A percentile compares a stretch with the other conserved stretches of the same genome.
Conservation (phyloP, 2,888 invertebrate species). For the Tanytarsus gracilentus region DNA sequence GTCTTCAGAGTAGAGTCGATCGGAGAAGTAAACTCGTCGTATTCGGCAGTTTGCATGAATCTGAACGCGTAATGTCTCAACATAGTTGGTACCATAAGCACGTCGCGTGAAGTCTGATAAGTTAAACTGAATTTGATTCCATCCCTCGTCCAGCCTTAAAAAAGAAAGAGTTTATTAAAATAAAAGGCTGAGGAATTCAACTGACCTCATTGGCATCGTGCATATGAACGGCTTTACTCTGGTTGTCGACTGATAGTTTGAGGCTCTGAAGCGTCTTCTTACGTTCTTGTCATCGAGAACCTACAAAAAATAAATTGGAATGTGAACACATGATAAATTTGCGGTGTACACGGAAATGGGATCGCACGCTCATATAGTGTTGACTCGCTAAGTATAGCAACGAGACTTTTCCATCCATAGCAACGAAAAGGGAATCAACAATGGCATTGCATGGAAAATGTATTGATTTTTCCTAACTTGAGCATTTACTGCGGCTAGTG, state of each 20-base stretch:
- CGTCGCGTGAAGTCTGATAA: slow-evolving; percentile 86
- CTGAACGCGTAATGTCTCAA: slow-evolving; percentile 83
- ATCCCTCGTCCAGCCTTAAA: slow-evolving; percentile 56
- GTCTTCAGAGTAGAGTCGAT: slow-evolving; percentile 86
- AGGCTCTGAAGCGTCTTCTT: slow-evolving; percentile 75
- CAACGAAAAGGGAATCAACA: slow-evolving; percentile 25
- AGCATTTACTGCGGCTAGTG: not conserved
- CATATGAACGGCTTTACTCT: slow-evolving; percentile 95
- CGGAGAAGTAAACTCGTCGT: slow-evolving; percentile 81
- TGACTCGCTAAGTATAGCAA: not conserved
- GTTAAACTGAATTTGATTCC: slow-evolving; percentile 95
- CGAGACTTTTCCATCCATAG: slow-evolving; percentile 19
- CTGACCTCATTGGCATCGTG: slow-evolving; percentile 91
- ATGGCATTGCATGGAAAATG: slow-evolving; percentile 10
- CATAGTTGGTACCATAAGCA: slow-evolving; percentile 93
- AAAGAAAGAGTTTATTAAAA: not conserved
- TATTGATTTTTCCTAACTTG: slow-evolving; percentile 16
- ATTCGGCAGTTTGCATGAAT: slow-evolving; percentile 94
- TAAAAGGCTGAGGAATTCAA: slow-evolving; percentile 37
- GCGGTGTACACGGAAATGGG: not conserved
- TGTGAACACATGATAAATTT: not conserved
- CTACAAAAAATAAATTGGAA: slow-evolving; percentile 43
- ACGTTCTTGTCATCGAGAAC: slow-evolving; percentile 93
- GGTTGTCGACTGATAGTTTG: slow-evolving; percentile 92
- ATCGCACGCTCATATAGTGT: slow-evolving; percentile 3